A percentile compares a stretch with the other conserved stretches of the same genome.
These are phyloP conservation scores for Sminthurinus signatus DNA, from an alignment of 1,140 invertebrate genomes.

Conservation along the genomic window DNA sequence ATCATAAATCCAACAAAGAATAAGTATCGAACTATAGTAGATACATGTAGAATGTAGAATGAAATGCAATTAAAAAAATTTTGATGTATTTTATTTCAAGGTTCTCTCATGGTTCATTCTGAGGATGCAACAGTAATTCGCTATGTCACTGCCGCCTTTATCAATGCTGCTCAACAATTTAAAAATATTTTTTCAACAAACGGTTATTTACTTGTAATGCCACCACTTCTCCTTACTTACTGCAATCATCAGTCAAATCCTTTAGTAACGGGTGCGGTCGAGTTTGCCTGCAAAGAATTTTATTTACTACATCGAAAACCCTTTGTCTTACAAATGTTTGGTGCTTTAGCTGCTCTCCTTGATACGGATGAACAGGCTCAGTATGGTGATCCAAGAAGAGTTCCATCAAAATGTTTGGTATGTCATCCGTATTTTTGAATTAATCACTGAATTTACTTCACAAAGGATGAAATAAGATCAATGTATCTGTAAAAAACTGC, in stretches of 20 bases:
- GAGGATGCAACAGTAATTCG: conserved; percentile 93
- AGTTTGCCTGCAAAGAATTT: conserved; percentile 97
- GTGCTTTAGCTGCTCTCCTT: conserved; percentile 90
- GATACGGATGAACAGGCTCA: conserved; percentile 83
- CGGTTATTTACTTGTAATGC: conserved; percentile 96
- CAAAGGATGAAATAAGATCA: too few relatives aligned
- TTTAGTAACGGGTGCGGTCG: conserved; percentile 81
- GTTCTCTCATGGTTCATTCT: conserved; percentile 86
- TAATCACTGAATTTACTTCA: too few relatives aligned
- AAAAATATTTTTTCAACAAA: conserved; percentile 98
- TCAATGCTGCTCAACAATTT: conserved; percentile 93
- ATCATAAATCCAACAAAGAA: too few relatives aligned
- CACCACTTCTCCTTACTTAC: conserved; percentile 91
- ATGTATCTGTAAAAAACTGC: too few relatives aligned
- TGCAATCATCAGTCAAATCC: conserved; percentile 94
- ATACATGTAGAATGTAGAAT: too few relatives aligned
- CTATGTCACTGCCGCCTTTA: conserved; percentile 92
- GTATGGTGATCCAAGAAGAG: conserved; percentile 58
- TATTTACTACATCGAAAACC: conserved; percentile 97
- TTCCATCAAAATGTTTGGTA: conserved; percentile 66
- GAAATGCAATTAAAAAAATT: too few relatives aligned
- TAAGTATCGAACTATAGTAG: too few relatives aligned
- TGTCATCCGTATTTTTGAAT: too few relatives aligned
- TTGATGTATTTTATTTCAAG: conserved; percentile 9
- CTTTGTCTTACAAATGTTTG: conserved; percentile 98